These are phyloP conservation scores for Emys orbicularis DNA, from an alignment of 2,797 vertebrate species.

Conservation along the genomic window DNA sequence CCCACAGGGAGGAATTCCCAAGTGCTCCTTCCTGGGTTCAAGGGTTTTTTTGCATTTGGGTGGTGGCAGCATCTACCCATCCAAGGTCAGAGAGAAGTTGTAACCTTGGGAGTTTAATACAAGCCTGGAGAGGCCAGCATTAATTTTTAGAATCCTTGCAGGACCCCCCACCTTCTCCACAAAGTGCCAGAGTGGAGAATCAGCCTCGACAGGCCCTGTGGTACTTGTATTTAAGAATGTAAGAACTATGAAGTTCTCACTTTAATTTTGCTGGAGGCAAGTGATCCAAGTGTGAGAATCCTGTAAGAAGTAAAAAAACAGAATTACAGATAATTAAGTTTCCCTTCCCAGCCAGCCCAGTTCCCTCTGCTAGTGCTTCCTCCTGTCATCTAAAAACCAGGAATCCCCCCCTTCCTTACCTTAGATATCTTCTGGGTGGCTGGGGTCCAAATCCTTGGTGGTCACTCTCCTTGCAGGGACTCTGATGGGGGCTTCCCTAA, in stretches of 20 bases:
- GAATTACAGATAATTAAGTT: neutral
- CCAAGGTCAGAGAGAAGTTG: too few relatives aligned
- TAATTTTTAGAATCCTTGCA: too few relatives aligned
- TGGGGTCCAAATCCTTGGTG: neutral
- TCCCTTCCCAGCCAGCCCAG: neutral
- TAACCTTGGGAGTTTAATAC: too few relatives aligned
- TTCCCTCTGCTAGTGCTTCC: neutral
- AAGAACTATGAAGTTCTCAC: neutral
- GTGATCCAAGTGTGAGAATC: neutral
- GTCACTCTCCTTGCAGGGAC: neutral
- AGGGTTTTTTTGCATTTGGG: too few relatives aligned
- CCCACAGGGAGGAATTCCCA: too few relatives aligned
- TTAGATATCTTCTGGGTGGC: neutral
- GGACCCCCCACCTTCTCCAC: too few relatives aligned
- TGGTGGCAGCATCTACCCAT: too few relatives aligned
- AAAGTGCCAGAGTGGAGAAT: too few relatives aligned
- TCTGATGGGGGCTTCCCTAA: neutral
- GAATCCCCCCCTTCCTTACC: rapidly evolving
- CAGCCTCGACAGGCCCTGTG: too few relatives aligned
- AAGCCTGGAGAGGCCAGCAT: too few relatives aligned
- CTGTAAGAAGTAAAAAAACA: neutral
- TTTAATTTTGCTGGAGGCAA: neutral
- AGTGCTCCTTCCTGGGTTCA: too few relatives aligned
- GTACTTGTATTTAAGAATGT: rapidly evolving
- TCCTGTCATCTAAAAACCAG: neutral